Evolutionary conservation across 2,888 invertebrate species (phyloP).

Genomic region (Melipona beecheii): DNA sequence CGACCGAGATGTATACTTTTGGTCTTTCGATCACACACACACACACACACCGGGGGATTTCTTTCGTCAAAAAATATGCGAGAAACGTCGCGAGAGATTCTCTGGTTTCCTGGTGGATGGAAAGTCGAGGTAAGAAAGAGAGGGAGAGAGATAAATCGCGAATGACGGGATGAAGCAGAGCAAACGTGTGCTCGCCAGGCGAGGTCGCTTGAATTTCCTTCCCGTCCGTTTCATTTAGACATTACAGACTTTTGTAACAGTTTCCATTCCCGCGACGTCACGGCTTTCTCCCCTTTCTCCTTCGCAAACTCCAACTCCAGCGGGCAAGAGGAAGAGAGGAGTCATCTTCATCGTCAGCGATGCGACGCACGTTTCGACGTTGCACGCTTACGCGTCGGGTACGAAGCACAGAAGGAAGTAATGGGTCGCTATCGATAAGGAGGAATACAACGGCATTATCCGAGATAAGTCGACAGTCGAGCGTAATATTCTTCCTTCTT

Average conservation of each 20-base stretch:
- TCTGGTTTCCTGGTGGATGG: neutral
- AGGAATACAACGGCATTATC: neutral
- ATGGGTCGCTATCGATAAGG: constrained; percentile 11
- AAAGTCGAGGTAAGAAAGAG: neutral
- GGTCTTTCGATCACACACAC: constrained; percentile 18
- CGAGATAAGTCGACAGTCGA: neutral
- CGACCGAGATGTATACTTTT: neutral
- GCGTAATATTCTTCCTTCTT: neutral
- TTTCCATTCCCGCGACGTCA: constrained; percentile 2
- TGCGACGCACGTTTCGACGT: neutral
- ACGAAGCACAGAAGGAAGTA: constrained; percentile 1
- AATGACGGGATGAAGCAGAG: constrained; percentile 26
- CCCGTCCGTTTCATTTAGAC: constrained; percentile 41
- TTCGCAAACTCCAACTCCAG: neutral
- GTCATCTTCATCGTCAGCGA: constrained; percentile 19
- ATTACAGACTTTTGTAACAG: constrained; percentile 27
- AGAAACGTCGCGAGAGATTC: constrained; percentile 2
- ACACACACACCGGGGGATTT: constrained; percentile 1
- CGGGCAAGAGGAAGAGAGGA: neutral
- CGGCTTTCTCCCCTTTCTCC: neutral
- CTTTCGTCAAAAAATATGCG: constrained; percentile 5
- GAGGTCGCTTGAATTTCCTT: constrained; percentile 39
- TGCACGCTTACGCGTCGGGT: constrained; percentile 2
- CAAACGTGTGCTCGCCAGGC: constrained; percentile 16
- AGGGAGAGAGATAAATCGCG: constrained; percentile 45